Percentiles rank a stretch among this genome's conserved stretches.
These are phyloP conservation scores for Noctilio leporinus DNA, from an alignment of 2,113 vertebrate species.

Conservation along the genomic window DNA sequence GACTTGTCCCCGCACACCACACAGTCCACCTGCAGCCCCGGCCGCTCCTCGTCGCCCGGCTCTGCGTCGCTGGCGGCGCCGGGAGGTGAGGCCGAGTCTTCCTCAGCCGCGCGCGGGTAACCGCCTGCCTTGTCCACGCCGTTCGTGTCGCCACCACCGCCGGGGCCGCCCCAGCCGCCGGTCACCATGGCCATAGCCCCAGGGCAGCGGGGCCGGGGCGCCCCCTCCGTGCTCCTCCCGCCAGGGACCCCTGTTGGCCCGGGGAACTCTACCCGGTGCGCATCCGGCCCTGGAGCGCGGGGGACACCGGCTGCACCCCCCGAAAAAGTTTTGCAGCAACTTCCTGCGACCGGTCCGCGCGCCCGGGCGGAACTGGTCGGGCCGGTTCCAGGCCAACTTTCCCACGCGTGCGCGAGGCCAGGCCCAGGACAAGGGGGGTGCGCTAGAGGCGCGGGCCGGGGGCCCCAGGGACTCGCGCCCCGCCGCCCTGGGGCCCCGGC, in stretches of 20 bases:
- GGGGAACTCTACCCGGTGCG: constrained; percentile 39
- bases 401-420: constrained; percentile 54
- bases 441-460: constrained; percentile 43
- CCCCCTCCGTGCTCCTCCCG: constrained; percentile 35
- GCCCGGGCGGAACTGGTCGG: constrained; percentile 70
- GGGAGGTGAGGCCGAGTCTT: constrained; percentile 88
- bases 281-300: constrained; percentile 45
- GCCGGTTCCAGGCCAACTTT: constrained; percentile 72
- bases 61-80: constrained; percentile 91
- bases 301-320: constrained; percentile 57
- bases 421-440: constrained; percentile 2
- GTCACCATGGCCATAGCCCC: constrained; percentile 92
- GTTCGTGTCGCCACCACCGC: constrained; percentile 82
- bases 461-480: constrained; percentile 6
- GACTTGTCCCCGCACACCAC: constrained; percentile 93
- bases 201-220: constrained; percentile 56
- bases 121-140: constrained; percentile 76
- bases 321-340: constrained; percentile 70
- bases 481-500: constrained; percentile 51
- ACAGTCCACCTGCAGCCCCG: constrained; percentile 91
- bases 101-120: constrained; percentile 80
- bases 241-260: constrained; percentile 25
- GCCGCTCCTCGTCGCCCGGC: constrained; percentile 87
- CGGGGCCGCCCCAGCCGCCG: constrained; percentile 92
- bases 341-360: constrained; percentile 68